Conservation (phyloP, 2,113 vertebrate species). For the Hemiscyllium ocellatum region DNA sequence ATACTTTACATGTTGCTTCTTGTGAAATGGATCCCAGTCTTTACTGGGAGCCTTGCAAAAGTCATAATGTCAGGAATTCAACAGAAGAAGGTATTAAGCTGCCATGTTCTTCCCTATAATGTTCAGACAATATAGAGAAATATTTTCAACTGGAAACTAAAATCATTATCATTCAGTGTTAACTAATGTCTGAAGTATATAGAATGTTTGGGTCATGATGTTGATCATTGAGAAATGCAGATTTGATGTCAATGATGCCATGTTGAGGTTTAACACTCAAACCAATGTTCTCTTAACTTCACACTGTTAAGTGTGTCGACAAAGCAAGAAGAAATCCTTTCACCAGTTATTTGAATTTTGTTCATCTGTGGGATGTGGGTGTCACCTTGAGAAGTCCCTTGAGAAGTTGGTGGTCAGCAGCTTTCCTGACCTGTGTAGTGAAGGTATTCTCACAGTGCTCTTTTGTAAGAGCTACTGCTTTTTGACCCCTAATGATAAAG, state of each 20-base stretch:
- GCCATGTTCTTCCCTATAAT: not conserved
- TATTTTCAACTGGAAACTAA: not conserved
- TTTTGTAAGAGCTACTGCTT: not conserved
- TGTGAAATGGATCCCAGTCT: not conserved
- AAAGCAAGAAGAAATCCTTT: not conserved
- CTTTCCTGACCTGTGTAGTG: not conserved
- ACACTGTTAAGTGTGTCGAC: not conserved
- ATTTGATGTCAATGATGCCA: not conserved
- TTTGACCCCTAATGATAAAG: not conserved
- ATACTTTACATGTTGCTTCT: not conserved
- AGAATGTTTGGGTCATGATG: not conserved
- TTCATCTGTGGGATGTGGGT: not conserved
- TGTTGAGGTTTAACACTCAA: not conserved
- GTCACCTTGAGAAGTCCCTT: too few species aligned
- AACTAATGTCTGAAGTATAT: not conserved
- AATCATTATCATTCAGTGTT: not conserved
- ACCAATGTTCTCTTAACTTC: not conserved
- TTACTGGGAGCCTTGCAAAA: not conserved
- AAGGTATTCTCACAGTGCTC: not conserved
- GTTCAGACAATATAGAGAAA: not conserved
- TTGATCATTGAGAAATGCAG: not conserved
- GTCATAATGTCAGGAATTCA: not conserved
- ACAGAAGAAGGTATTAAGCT: not conserved
- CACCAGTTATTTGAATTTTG: not conserved
- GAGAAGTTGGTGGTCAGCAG: not conserved